These are phyloP conservation scores for Drosophila picticornis DNA, from an alignment of 2,888 invertebrate genomes.

Conservation along the genomic window DNA sequence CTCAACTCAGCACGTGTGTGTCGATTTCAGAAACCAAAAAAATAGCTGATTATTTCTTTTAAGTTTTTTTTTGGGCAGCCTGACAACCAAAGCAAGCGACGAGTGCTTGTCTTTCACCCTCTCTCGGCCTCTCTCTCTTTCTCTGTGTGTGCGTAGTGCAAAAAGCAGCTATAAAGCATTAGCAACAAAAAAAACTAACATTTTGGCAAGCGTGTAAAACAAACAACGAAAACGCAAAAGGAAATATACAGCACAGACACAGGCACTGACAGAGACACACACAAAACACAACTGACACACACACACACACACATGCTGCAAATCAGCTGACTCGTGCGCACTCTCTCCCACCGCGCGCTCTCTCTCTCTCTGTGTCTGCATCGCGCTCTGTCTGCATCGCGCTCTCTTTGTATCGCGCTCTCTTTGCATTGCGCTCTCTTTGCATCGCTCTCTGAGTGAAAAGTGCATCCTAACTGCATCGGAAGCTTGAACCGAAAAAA, in stretches of 20 bases:
- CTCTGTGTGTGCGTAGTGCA: slow-evolving; percentile 59
- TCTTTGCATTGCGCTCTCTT: slow-evolving; percentile 12
- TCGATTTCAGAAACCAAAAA: slow-evolving; percentile 33
- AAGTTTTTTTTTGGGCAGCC: slow-evolving; percentile 26
- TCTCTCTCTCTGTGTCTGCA: slow-evolving; percentile 5
- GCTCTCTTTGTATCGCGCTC: slow-evolving; percentile 5
- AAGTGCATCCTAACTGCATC: slow-evolving; percentile 61
- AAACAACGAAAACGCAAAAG: slow-evolving; percentile 41
- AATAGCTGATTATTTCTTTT: slow-evolving; percentile 18
- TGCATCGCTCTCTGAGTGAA: slow-evolving; percentile 8
- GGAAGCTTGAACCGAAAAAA: slow-evolving; percentile 36
- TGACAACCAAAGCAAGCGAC: slow-evolving; percentile 52
- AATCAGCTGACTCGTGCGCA: slow-evolving; percentile 77
- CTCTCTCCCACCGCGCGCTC: slow-evolving; percentile 47
- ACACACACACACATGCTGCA: slow-evolving; percentile 10
- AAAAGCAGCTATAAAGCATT: slow-evolving; percentile 59
- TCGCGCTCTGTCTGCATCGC: slow-evolving; percentile 15
- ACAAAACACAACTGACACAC: slow-evolving; percentile 27
- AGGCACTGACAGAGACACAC: neutral
- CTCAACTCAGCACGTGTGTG: slow-evolving; percentile 61
- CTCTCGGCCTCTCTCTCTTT: slow-evolving; percentile 28
- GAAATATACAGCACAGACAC: slow-evolving; percentile 8
- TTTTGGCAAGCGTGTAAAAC: slow-evolving; percentile 27
- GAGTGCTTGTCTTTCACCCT: slow-evolving; percentile 1
- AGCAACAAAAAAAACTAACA: slow-evolving; percentile 30